A percentile compares a stretch with the other conserved stretches of the same genome.
These are phyloP conservation scores for Luperina testacea DNA, from an alignment of 2,888 invertebrate genomes.

Conservation along the genomic window DNA sequence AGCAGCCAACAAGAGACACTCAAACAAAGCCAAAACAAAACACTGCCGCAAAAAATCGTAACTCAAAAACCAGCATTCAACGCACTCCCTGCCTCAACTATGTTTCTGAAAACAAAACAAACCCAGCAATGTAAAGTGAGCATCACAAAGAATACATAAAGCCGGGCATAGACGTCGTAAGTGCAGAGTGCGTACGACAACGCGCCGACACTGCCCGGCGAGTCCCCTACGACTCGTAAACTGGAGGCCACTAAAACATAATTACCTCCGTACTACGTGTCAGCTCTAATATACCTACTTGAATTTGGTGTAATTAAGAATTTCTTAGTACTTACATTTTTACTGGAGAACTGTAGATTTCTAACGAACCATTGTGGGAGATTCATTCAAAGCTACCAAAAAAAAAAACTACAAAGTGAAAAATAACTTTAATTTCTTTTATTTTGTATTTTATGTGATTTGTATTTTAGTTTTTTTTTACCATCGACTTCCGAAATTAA, in stretches of 20 bases:
- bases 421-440: too few relatives aligned
- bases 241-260: conserved; percentile 71
- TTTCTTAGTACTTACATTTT: conserved; percentile 43
- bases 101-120: conserved; percentile 29
- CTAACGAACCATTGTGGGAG: background rate
- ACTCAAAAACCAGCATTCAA: conserved; percentile 21
- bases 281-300: conserved; percentile 52
- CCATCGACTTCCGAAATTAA: too few relatives aligned
- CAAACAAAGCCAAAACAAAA: conserved; percentile 6
- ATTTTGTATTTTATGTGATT: too few relatives aligned
- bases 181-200: conserved; percentile 58
- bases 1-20: conserved; percentile 16
- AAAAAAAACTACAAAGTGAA: too few relatives aligned
- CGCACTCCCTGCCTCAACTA: background rate
- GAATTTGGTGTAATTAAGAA: conserved; percentile 51
- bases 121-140: conserved; percentile 25
- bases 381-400: background rate
- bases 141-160: conserved; percentile 43
- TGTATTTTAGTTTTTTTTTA: too few relatives aligned
- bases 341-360: conserved; percentile 36
- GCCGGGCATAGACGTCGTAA: conserved; percentile 43
- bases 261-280: conserved; percentile 71
- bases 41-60: background rate
- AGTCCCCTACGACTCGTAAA: conserved; percentile 69
- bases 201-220: conserved; percentile 45